Evolutionary conservation across 1,140 invertebrate genomes (phyloP), one percentile per base, ranked within the genome.

Genomic region (Drosophila nebulosa): DNA sequence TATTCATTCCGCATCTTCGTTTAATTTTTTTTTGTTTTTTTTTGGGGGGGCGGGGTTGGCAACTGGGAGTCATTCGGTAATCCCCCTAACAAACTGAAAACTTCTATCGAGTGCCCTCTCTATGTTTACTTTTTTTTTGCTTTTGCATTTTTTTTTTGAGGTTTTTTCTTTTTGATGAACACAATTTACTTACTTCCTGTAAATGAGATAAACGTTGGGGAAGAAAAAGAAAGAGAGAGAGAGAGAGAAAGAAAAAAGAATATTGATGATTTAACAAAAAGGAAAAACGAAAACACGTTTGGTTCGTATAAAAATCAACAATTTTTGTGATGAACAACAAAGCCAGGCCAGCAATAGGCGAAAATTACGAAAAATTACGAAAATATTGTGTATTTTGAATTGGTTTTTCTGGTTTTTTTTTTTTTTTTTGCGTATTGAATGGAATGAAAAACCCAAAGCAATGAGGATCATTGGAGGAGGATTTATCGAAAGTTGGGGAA

Each of bases 101-200:
- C 14, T 42, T 46, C 39, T 46, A 46, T 16, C 7, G 16, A 46
- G 21, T 10, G 18, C 7, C 39, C 27, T 56, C 46, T 70, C 52
- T 35, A 21, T 52, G 27, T 26, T 39, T 56, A 68, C 22, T 59
- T 50, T 32, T 6, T 26, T 36, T 62, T 30, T 22, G 10, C 32
- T 35, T 69, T 74, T 65, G 14, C 14, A 9, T 14, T 61, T 64
- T 64, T 77, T 80, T 26, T 42, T 78, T 66, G 32, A 67, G 55
- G 64, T 63, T 61, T 67, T 86, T 59, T 74, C 69, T 65, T 60
- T 59, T 81, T 86, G 55, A 59, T 55, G 71, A 70, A 86, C 83
- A 70, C 74, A 78, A 78, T 74, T 88, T 83, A 88, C 84, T 89
- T 89, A 89, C 84, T 89, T 89, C 84, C 84, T 89, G 84, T 71